Evolutionary conservation across 2,113 vertebrate genomes (phyloP), one percentile per base, ranked within the genome.

Genomic region (Atherinomorus stipes): DNA sequence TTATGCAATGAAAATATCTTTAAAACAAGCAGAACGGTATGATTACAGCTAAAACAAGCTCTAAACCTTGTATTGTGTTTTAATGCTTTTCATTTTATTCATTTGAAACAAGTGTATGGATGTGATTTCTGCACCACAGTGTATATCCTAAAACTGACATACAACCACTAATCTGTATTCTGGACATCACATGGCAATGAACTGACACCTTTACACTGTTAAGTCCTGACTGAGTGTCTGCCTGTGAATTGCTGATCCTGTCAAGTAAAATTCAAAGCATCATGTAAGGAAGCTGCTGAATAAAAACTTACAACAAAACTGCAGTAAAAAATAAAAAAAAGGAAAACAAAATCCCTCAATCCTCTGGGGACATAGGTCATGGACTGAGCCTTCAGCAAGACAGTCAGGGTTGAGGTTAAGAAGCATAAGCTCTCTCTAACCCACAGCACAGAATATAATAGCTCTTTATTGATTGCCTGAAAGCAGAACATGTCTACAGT

Each of bases 391-490:
- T 63, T 70, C 21, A 75, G 71, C 45, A 42, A 58, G 49, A 60
- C 7, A n/a, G 71, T 61, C 68, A 62, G 44, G 72, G 63, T 60
- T 83, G 65, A 69, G 75, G 81, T 74, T 50, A 80, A 63, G 72
- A 38, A 52, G 49, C 1, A 4, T 53, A 34, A 64, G 22, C 10
- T 51, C 53, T 51, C 49, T 47, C 65, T 50, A 69, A 82, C 25
- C 21, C 59, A 11, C 71, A 64, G 57, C 63, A 62, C 71, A 79
- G 73, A 91, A 87, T 59, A 79, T 78, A 74, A 90, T 72, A 62
- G 49, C 21, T 59, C 31, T 85, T 77, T 70, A 88, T 87, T 74
- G 77, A 91, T 88, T 62, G 59, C 59, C 79, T 83, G 57, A 80
- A 56, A 83, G 78, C 65, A 52, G 26, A 67, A 64, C 56, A 64